Conservation (phyloP, 2,888 invertebrate genomes). For the Mimachlamys varia region DNA sequence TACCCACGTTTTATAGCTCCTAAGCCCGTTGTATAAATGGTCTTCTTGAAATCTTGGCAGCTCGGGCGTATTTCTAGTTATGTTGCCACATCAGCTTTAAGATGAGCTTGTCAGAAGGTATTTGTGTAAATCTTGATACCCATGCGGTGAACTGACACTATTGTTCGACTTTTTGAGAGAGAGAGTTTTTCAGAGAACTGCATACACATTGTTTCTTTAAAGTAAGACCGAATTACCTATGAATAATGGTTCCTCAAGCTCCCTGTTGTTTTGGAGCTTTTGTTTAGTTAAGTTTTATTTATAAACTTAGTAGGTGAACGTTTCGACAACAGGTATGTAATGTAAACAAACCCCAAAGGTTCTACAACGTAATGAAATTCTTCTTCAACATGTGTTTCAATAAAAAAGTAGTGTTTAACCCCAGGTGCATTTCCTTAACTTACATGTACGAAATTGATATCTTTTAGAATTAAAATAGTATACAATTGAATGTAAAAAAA, state of each 20-base stretch:
- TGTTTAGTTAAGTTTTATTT: not conserved
- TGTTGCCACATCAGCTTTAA: not conserved
- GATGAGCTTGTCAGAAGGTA: not conserved
- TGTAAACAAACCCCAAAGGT: no score
- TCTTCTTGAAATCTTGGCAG: conserved; percentile 13
- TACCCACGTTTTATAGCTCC: not conserved
- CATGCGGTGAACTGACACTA: not conserved
- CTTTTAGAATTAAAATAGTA: no score
- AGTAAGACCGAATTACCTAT: not conserved
- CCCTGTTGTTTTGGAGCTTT: not conserved
- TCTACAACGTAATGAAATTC: no score
- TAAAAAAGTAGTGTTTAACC: no score
- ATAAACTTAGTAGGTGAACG: not conserved
- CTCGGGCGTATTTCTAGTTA: not conserved
- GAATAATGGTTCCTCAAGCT: not conserved
- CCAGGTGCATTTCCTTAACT: no score
- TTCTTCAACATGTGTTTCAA: no score
- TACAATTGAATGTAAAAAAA: no score
- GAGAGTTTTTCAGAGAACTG: not conserved
- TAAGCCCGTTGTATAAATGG: not conserved
- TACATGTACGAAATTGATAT: no score
- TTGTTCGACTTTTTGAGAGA: not conserved
- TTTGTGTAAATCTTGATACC: not conserved
- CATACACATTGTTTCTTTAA: not conserved
- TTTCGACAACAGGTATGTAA: no score